Base-by-base conservation (phyloP, 1,140 invertebrate species). In the Reticulitermes speratus region DNA sequence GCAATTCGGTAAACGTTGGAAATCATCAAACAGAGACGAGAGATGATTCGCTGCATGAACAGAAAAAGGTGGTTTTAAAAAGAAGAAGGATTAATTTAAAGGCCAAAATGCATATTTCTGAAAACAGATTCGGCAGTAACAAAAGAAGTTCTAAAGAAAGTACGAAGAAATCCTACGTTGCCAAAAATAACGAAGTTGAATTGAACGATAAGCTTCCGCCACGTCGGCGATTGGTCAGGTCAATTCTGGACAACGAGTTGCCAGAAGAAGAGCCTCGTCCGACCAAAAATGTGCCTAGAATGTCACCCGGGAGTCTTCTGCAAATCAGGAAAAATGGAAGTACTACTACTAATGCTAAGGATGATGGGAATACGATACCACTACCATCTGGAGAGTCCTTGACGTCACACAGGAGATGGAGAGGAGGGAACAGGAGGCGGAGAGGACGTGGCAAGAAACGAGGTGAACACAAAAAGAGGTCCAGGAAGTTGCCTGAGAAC, bases 161-260 rank as follows among this genome's bases (percentile, higher is more conserved):
- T 6, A 65, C 2, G 12, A n/a, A 25, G 25, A 75, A 75, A 14
- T 9, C 65, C 7, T 75, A 8, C 65, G n/a, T 75, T 75, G 7
- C n/a, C n/a, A 30, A 75, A 75, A 75, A 25, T 11, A 75, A 75
- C n/a, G 65, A 75, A n/a, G 65, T 75, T 0, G 65, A 75, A n/a
- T 75, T 30, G 14, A 8, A 25, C 14, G 25, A 6, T 0, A 25
- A 9, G 8, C n/a, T 6, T 30, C n/a, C n/a, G 65, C n/a, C 65
- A 75, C 65, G n/a, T 30, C n/a, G 75, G 85, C 14, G 85, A 44
- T 8, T 44, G 6, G 30, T 14, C 11, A 48, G 85, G 14, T 86
- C 85, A n/a, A 81, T 86, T n/a, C n/a, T 45, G n/a, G 85, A 86
- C 38, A 86, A 86, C 30, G 85, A 86, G 48, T 44, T 86, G 32